Base-by-base conservation (phyloP, 2,888 invertebrate species). In the Lasioglossum zephyrum region DNA sequence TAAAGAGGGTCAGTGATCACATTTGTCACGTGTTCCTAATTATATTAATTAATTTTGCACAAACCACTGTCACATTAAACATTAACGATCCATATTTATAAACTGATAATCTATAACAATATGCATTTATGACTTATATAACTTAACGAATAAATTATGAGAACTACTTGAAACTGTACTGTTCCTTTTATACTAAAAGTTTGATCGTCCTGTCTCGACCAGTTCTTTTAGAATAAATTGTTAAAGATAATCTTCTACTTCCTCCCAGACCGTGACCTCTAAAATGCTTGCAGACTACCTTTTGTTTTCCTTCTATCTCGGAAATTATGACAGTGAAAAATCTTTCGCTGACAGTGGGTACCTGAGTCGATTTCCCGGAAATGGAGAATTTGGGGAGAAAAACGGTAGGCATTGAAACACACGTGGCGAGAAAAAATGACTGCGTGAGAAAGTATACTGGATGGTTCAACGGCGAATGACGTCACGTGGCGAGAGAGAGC, bases 401-500 rank as follows among this genome's bases (percentile, higher is more conserved):
- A 73, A 36, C 18, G 8, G 36, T 6, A 16, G 18, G 31, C 76
- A 36, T 76, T 31, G 18, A 41, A 26, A 53, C 22, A 63, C 69
- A 49, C 18, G 18, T 53, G n/a, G n/a, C 16, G 70, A 18, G 13
- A 72, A 39, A 36, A 53, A 53, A 36, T 31, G 31, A 31, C n/a
- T 13, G 63, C 44, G 11, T 36, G 47, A 63, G 79, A 79, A 79
- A 79, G 39, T 73, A 44, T 66, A 39, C 31, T 49, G 13, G 53
- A 18, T 11, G 18, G 31, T 66, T 66, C 36, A 36, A 36, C 73
- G 81, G 81, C 77, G 47, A 78, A 44, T 92, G 92, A 92, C 93
- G 93, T 92, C 93, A 93, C 88, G 60, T 16, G 88, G 86, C 84
- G 87, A 91, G 93, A 93, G 93, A 93, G 93, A 93, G 93, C 92